Evolutionary conservation across 2,797 vertebrate genomes (phyloP).

Genomic region (Pterois miles): DNA sequence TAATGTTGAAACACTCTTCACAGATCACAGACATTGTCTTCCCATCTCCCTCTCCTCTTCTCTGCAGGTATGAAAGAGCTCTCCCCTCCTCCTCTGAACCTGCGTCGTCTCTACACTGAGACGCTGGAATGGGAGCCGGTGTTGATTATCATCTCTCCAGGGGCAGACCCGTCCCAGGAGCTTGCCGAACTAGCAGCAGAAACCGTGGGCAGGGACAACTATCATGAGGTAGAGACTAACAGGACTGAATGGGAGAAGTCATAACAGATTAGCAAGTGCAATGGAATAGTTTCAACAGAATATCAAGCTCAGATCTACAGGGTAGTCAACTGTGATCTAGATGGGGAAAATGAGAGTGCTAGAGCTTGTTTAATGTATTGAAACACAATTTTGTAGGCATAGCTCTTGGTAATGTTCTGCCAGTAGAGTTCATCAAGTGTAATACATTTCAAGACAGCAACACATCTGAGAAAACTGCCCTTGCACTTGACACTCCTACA

Average conservation of each 20-base stretch:
- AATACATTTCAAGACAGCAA: background rate
- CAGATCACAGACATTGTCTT: conserved; percentile 18
- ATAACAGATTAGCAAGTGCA: conserved; percentile 15
- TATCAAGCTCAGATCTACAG: conserved; percentile 11
- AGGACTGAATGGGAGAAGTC: conserved; percentile 14
- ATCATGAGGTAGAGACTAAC: conserved; percentile 87
- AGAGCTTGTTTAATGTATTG: background rate
- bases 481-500: background rate
- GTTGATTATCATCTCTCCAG: conserved; percentile 96
- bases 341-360: background rate
- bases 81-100: conserved; percentile 91
- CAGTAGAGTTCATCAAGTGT: background rate
- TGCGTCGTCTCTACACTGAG: conserved; percentile 91
- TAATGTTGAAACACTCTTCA: conserved; percentile 10
- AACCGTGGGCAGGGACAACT: conserved; percentile 88
- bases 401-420: background rate
- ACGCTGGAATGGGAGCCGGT: conserved; percentile 93
- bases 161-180: conserved; percentile 97
- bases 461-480: background rate
- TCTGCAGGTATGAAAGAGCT: conserved; percentile 91
- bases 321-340: background rate
- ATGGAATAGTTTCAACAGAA: background rate
- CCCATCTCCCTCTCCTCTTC: background rate
- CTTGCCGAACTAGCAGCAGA: conserved; percentile 91
- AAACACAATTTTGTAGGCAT: conserved; percentile 14